A percentile compares a stretch with the other conserved stretches of the same genome.
Evolutionary conservation across 2,797 vertebrate species (phyloP).

Genomic region (Smutsia temminckii): DNA sequence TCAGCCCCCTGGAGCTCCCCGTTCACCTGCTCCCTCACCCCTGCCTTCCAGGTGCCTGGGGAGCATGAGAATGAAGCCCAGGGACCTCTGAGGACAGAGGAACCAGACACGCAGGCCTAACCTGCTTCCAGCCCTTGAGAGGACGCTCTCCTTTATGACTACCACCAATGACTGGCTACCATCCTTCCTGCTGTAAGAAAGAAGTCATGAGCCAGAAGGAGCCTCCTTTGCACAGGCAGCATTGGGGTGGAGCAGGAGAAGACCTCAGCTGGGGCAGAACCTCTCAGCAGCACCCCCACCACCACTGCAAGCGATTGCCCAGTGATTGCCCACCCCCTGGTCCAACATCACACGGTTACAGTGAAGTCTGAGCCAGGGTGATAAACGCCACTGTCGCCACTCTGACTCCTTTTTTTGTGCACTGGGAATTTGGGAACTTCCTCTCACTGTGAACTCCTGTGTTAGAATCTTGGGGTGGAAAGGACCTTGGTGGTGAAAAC

Average conservation of each 20-base stretch:
- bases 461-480: neutral
- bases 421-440: neutral
- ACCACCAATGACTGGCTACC: neutral
- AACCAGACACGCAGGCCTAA: conserved; percentile 59
- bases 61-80: conserved; percentile 53
- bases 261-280: neutral
- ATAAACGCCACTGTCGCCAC: conserved; percentile 6
- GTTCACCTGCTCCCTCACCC: neutral
- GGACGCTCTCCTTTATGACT: neutral
- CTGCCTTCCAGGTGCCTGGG: conserved; percentile 58
- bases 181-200: neutral
- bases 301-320: neutral
- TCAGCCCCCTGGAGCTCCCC: neutral
- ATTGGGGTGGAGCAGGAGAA: neutral
- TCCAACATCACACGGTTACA: neutral
- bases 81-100: neutral
- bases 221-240: neutral
- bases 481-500: neutral
- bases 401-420: neutral
- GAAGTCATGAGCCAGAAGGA: neutral
- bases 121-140: neutral
- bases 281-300: neutral
- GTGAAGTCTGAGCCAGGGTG: neutral
- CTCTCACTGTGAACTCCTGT: neutral
- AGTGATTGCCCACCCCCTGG: neutral